phyloP scores from a whole-genome alignment of 1,140 invertebrate genomes.

The Ceratina japonica region DNA sequence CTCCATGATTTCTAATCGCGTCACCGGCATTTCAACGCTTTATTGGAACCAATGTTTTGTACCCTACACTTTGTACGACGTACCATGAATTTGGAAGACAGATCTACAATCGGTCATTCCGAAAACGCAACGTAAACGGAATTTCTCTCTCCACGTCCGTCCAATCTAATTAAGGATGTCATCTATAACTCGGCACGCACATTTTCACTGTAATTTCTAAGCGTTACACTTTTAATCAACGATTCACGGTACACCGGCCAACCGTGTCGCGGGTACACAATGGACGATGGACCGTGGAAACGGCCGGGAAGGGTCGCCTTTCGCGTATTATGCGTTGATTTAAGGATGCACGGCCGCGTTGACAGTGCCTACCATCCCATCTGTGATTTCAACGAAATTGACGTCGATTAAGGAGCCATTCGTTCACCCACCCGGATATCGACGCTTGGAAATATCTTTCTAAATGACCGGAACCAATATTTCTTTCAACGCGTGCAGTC shows the following conservation, averaged over 20 bases:
- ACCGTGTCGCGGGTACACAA: slow-evolving; percentile 53
- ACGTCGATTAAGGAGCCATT: slow-evolving; percentile 54
- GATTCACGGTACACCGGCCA: slow-evolving; percentile 60
- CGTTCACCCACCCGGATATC: neutral
- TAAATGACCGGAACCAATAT: slow-evolving; percentile 14
- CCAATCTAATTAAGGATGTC: slow-evolving; percentile 58
- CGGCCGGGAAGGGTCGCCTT: slow-evolving; percentile 33
- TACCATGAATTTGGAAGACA: neutral
- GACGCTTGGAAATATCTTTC: neutral
- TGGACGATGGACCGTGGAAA: slow-evolving; percentile 46
- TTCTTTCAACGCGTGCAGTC: slow-evolving; percentile 18
- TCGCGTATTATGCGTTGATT: slow-evolving; percentile 60
- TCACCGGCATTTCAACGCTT: neutral
- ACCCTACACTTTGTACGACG: no score
- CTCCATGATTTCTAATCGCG: neutral
- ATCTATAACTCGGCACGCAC: slow-evolving; percentile 36
- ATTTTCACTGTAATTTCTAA: slow-evolving; percentile 56
- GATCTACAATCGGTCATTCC: neutral
- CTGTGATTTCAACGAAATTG: slow-evolving; percentile 57
- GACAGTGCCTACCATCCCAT: slow-evolving; percentile 48
- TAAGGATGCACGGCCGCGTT: slow-evolving; percentile 56
- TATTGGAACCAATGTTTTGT: neutral
- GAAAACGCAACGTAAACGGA: neutral
- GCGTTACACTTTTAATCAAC: slow-evolving; percentile 66
- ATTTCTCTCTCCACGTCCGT: neutral